Evolutionary conservation across 64 coral and sea anemone species (phyloP), one percentile per base, ranked within the genome.

Genomic region (Stylophora pistillata): DNA sequence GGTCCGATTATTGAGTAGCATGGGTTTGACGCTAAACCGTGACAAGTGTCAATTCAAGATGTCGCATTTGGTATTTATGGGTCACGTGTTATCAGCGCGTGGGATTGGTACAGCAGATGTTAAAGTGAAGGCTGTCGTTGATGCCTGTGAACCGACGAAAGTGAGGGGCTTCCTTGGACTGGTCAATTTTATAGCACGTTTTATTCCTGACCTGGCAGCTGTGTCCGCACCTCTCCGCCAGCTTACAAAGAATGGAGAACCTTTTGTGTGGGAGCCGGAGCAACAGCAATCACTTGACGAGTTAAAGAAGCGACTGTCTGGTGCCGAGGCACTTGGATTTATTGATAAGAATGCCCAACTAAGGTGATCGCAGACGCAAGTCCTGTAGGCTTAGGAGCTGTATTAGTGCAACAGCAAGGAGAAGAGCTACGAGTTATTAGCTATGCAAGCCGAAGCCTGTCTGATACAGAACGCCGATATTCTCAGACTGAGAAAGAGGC

Each of bases 291-390:
- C 85, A 63, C 78, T 66, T 33, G 55, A 77, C 7, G 86, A 88
- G 86, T 88, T 88, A 63, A 88, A 86, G 83, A 80, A 80, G 15
- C 60, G 66, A 69, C 66, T 86, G 30, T 33, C 83, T 9, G 55
- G 53, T 54, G 81, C 81, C 47, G 81, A 68, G 21, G 47, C 81
- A 15, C 27, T 85, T 26, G 60, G 26, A 28, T 88, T 76, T 30
- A 76, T 88, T 88, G 86, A 88, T 61, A 74, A 88, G 74, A 88
- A 72, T 88, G 71, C 47, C 86, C 73, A n/a, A 89, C 75, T 29
- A 89, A 63, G 55, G 87, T 89, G n/a, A 89, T 89, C 30, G 85
- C 85, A 29, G 85, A 75, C 29, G 71, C 71, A 21, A 87, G 56
- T 5, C 83, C 83, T 16, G 81, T 78, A 56, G 75, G 75, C 5